Evolutionary conservation across 2,888 invertebrate species (phyloP), one percentile per base, ranked within the genome.

Genomic region (Drosophila neutralis): DNA sequence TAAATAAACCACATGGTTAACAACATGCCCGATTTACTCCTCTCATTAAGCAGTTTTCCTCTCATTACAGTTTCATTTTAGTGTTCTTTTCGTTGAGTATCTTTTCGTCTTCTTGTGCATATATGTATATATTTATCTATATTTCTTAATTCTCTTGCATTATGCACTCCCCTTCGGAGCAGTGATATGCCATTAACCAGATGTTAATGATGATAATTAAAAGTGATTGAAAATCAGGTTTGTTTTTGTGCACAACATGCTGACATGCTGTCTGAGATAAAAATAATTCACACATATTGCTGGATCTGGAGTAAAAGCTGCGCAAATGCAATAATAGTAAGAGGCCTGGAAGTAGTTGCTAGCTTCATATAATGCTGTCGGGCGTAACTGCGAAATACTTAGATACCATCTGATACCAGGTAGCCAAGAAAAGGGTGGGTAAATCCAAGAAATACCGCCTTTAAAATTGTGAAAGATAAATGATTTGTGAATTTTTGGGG

Each of bases 1-100:
- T 31, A 45, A 53, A 61, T 70, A 48, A 70, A 62, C 52, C 58
- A 57, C 51, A 74, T 57, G 59, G 67, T 21, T 24, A 45, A 45
- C 45, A 13, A 45, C 15, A 51, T 58, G 36, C 38, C 42, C 51
- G 21, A 42, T 31, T 52, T 35, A 21, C 18, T 38, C 4, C 2
- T 5, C 35, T 48, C n/a, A 49, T 15, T 11, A 27, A 24, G 24
- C 35, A 66, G 27, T 45, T 15, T 31, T 21, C 42, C 45, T 15
- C 21, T 21, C 8, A 10, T 1, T 21, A 35, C 7, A 27, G 0
- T 24, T 3, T 29, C 5, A 11, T 11, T 51, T 51, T 51, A 2
- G 21, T 29, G 6, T 6, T n/a, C 5, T 29, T 29, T 29, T 27
- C 29, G 10, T 48, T 27, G 15, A 27, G 15, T 4, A 15, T 48